A percentile compares a stretch with the other conserved stretches of the same genome.
These are phyloP conservation scores for Caerostris extrusa DNA, from an alignment of 1,140 invertebrate genomes.

Conservation along the genomic window DNA sequence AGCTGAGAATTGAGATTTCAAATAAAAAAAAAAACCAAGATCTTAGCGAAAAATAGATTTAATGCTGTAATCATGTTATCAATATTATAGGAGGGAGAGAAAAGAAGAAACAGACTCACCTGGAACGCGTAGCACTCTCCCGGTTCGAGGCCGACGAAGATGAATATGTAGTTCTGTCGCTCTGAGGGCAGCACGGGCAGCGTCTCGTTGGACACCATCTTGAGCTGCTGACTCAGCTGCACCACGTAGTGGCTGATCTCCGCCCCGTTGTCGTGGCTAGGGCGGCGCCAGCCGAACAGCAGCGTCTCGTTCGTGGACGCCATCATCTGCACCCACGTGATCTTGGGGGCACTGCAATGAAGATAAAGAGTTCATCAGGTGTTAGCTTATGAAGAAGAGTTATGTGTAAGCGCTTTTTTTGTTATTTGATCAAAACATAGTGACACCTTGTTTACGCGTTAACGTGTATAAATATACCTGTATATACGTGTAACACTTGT, in stretches of 20 bases:
- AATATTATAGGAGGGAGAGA: background rate
- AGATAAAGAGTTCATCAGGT: background rate
- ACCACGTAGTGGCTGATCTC: slow-evolving; percentile 78
- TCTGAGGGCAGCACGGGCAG: slow-evolving; percentile 69
- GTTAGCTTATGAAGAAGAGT: too few species aligned
- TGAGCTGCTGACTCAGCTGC: slow-evolving; percentile 71
- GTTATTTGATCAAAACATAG: too few species aligned
- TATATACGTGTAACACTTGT: too few species aligned
- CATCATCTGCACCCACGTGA: slow-evolving; percentile 79
- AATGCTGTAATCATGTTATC: too few species aligned
- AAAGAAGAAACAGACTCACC: slow-evolving; percentile 34
- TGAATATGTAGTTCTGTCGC: slow-evolving; percentile 79
- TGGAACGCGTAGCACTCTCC: slow-evolving; percentile 79
- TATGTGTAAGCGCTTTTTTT: too few species aligned
- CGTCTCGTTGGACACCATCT: slow-evolving; percentile 78
- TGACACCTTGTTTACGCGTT: too few species aligned
- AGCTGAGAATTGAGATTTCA: too few species aligned
- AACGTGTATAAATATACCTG: too few species aligned
- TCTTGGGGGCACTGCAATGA: slow-evolving; percentile 77
- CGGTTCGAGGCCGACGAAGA: slow-evolving; percentile 79
- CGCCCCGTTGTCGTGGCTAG: slow-evolving; percentile 79
- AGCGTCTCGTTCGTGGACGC: slow-evolving; percentile 79
- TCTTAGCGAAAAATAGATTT: too few species aligned
- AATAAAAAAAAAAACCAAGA: too few species aligned
- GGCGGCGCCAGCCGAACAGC: slow-evolving; percentile 79